Evolutionary conservation across 2,888 invertebrate genomes (phyloP).

Genomic region (Pristionchus entomophagus): DNA sequence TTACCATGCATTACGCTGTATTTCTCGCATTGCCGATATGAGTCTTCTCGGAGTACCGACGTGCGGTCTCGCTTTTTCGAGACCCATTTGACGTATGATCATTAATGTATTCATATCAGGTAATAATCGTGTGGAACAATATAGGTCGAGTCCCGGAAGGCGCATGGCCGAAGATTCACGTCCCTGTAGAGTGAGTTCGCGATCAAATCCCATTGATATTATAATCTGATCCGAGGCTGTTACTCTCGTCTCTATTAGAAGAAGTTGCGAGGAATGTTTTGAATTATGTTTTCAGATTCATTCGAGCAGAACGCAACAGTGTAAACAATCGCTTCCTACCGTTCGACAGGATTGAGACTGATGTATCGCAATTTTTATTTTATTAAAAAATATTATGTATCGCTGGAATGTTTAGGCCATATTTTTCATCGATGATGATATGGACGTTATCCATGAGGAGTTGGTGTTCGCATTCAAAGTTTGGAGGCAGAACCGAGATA

Average conservation of each 20-base stretch:
- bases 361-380: slow-evolving; percentile 77
- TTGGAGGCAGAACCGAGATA: slow-evolving; percentile 95
- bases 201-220: too few species aligned
- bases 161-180: slow-evolving; percentile 66
- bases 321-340: slow-evolving; percentile 97
- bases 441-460: slow-evolving; percentile 95
- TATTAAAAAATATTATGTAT: slow-evolving; percentile 81
- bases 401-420: slow-evolving; percentile 89
- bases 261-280: too few species aligned
- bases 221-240: too few species aligned
- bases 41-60: too few species aligned
- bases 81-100: too few species aligned
- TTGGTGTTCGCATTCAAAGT: slow-evolving; percentile 98
- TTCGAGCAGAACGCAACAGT: slow-evolving; percentile 90
- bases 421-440: slow-evolving; percentile 96
- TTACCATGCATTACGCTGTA: too few species aligned
- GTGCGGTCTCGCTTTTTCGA: too few species aligned
- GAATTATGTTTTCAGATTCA: slow-evolving; percentile 79
- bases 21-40: too few species aligned
- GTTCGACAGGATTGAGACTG: slow-evolving; percentile 93
- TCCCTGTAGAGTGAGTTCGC: slow-evolving; percentile 73
- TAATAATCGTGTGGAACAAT: slow-evolving; percentile 96
- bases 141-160: slow-evolving; percentile 81
- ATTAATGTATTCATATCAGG: too few species aligned
- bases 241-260: too few species aligned